Conservation (phyloP, 2,797 vertebrate genomes). For the Pseudochromis fuscus region DNA sequence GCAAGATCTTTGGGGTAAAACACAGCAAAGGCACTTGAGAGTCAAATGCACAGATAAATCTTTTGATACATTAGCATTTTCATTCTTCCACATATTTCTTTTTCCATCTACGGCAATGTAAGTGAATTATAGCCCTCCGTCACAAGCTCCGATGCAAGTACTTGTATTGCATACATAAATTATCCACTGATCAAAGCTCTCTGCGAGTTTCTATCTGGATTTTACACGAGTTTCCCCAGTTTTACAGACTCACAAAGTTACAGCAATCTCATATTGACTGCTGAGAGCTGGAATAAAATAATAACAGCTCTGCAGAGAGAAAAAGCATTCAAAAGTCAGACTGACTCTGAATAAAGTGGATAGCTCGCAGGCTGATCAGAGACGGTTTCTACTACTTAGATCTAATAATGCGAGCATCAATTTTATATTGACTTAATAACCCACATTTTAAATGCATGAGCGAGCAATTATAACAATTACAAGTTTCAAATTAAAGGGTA, state of each 20-base stretch:
- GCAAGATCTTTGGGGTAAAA: conserved; percentile 42
- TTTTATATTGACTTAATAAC: background rate
- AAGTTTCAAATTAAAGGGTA: background rate
- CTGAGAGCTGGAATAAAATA: conserved; percentile 46
- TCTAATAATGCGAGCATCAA: background rate
- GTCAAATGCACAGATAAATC: conserved; percentile 58
- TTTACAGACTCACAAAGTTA: conserved; percentile 63
- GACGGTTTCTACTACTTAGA: background rate
- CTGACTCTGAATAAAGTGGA: conserved; percentile 10
- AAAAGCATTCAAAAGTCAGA: conserved; percentile 11
- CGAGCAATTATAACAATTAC: conserved; percentile 1
- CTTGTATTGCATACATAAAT: conserved; percentile 71
- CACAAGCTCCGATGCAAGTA: conserved; percentile 46
- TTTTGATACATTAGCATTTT: conserved; percentile 68
- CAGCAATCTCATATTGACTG: conserved; percentile 42
- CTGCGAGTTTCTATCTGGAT: conserved; percentile 45
- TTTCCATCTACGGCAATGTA: conserved; percentile 52
- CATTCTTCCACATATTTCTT: conserved; percentile 62
- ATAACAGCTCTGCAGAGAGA: conserved; percentile 35
- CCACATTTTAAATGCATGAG: background rate
- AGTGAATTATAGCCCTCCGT: conserved; percentile 69
- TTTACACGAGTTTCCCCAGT: conserved; percentile 54
- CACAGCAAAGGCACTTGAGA: conserved; percentile 19
- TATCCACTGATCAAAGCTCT: conserved; percentile 70
- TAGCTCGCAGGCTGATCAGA: conserved; percentile 16